These are phyloP conservation scores for Volucella inanis DNA, from an alignment of 2,888 invertebrate species.

Conservation along the genomic window DNA sequence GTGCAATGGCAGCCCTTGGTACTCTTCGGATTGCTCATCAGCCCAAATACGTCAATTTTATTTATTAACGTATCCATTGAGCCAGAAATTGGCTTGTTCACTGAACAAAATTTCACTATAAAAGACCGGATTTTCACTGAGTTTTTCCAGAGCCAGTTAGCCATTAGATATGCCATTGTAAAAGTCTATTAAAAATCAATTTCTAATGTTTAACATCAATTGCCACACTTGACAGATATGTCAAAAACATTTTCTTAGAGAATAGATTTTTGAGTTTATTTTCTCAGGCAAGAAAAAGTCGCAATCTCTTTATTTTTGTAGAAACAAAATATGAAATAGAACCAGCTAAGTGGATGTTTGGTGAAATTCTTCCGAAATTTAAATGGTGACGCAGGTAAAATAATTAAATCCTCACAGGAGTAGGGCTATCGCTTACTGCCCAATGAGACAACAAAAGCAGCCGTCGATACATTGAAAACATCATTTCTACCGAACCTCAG, in stretches of 20 bases:
- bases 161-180: conserved; percentile 13
- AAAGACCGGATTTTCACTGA: too few species aligned
- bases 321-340: conserved; percentile 66
- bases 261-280: conserved; percentile 72
- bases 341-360: conserved; percentile 29
- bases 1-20: too few species aligned
- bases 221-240: conserved; percentile 69
- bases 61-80: too few species aligned
- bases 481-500: conserved; percentile 81
- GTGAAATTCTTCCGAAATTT: conserved; percentile 45
- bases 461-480: conserved; percentile 81
- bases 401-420: conserved; percentile 82
- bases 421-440: conserved; percentile 79
- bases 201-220: conserved; percentile 28
- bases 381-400: conserved; percentile 76
- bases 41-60: too few species aligned
- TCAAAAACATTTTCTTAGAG: conserved; percentile 73
- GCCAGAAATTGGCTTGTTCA: too few species aligned
- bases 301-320: conserved; percentile 65
- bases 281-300: conserved; percentile 57
- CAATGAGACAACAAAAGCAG: conserved; percentile 68
- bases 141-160: too few species aligned
- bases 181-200: conserved; percentile 57
- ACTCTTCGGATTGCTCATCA: too few species aligned
- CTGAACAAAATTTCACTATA: too few species aligned